These are phyloP conservation scores for Tylochromis polylepis DNA, from an alignment of 2,113 vertebrate genomes.

Conservation along the genomic window DNA sequence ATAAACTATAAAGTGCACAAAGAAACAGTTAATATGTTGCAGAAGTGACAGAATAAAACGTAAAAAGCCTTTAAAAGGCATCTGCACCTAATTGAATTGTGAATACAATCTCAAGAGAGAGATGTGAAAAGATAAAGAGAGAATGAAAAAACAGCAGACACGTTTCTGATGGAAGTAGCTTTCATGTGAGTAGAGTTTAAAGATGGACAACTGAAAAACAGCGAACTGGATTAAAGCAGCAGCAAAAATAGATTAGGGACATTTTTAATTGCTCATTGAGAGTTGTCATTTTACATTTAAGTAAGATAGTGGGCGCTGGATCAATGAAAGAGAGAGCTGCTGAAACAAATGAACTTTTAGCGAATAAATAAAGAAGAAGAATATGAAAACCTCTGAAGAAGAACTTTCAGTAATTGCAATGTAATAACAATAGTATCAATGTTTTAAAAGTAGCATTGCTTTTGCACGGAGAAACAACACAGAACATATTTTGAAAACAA, in stretches of 20 bases:
- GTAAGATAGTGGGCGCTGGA: background rate
- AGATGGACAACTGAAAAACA: background rate
- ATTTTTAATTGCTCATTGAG: background rate
- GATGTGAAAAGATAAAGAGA: background rate
- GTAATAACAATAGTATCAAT: background rate
- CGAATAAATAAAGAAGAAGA: background rate
- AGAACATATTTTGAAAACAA: background rate
- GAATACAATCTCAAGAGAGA: background rate
- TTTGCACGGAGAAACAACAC: background rate
- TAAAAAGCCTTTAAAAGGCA: background rate
- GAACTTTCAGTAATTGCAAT: background rate
- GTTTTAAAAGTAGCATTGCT: background rate
- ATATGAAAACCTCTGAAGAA: accelerated
- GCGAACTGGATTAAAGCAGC: accelerated
- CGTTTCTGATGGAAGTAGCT: background rate
- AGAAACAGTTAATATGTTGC: background rate
- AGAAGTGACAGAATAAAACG: background rate
- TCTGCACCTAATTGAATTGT: background rate
- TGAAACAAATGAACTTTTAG: background rate
- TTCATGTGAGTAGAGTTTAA: background rate
- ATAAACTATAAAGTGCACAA: background rate
- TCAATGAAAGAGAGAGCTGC: background rate
- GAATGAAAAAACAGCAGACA: background rate
- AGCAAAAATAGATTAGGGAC: background rate
- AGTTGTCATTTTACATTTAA: background rate